phyloP scores from a whole-genome alignment of 1,140 invertebrate species.

The Thalassaphorura encarpata region DNA sequence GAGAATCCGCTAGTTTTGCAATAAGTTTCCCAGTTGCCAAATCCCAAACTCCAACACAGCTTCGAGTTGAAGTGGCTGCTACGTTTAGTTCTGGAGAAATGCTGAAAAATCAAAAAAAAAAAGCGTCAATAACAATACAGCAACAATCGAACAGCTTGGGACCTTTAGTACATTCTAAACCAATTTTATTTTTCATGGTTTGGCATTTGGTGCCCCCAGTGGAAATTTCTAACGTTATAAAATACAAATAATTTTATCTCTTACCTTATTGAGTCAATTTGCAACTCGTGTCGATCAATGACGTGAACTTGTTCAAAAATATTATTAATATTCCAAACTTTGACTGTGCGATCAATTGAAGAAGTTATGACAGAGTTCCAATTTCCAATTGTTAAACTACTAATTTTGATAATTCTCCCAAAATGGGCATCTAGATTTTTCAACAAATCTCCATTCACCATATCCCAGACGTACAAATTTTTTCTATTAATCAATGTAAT shows the following conservation, averaged over 20 bases:
- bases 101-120: slow-evolving; percentile 39
- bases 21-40: slow-evolving; percentile 71
- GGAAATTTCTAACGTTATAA: too few species aligned
- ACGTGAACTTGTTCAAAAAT: slow-evolving; percentile 96
- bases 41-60: slow-evolving; percentile 92
- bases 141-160: too few species aligned
- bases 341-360: slow-evolving; percentile 93
- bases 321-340: slow-evolving; percentile 99
- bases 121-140: too few species aligned
- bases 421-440: slow-evolving; percentile 95
- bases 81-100: slow-evolving; percentile 59
- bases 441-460: slow-evolving; percentile 63
- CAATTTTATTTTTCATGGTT: too few species aligned
- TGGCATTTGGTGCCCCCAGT: neutral
- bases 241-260: neutral
- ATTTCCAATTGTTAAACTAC: slow-evolving; percentile 68
- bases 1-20: slow-evolving; percentile 78
- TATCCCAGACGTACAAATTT: slow-evolving; percentile 89
- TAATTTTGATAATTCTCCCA: slow-evolving; percentile 84
- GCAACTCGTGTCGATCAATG: slow-evolving; percentile 89
- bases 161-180: too few species aligned
- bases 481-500: slow-evolving; percentile 52
- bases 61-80: slow-evolving; percentile 78
- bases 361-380: slow-evolving; percentile 94
- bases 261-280: slow-evolving; percentile 83